Evolutionary conservation across 2,888 invertebrate species (phyloP).

Genomic region (Eupelmus urozonus): DNA sequence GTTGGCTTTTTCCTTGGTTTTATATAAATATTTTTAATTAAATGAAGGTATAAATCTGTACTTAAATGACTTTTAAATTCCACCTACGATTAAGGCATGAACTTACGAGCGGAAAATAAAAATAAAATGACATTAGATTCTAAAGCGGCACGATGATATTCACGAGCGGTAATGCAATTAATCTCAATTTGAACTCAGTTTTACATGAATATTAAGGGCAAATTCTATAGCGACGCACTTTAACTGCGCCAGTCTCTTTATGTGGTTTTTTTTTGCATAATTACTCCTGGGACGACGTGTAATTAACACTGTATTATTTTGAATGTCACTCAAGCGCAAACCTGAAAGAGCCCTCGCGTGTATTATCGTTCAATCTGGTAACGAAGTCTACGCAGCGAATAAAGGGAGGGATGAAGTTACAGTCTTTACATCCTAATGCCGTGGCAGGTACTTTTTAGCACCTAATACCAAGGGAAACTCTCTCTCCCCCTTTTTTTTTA

Average conservation of each 20-base stretch:
- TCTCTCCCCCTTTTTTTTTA: too few relatives aligned
- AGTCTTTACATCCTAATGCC: conserved; percentile 7
- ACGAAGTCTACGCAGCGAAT: background rate
- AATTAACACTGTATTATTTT: conserved; percentile 20
- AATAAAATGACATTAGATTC: too few relatives aligned
- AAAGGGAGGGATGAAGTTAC: background rate
- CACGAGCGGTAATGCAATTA: background rate
- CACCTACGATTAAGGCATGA: too few relatives aligned
- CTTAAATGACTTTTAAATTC: too few relatives aligned
- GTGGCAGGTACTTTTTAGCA: background rate
- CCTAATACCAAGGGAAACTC: too few relatives aligned
- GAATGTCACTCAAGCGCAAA: conserved; percentile 18
- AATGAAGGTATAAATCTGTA: too few relatives aligned
- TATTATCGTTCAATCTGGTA: conserved; percentile 18
- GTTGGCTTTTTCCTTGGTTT: too few relatives aligned
- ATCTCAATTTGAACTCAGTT: background rate
- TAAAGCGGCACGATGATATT: background rate
- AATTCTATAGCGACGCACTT: background rate
- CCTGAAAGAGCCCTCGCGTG: conserved; percentile 21
- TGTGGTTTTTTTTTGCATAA: background rate
- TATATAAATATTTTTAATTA: too few relatives aligned
- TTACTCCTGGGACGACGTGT: background rate
- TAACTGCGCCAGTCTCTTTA: background rate
- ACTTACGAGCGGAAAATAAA: too few relatives aligned
- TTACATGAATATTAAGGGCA: background rate